A percentile compares a stretch with the other conserved stretches of the same genome.
These are phyloP conservation scores for Alviniconcha marisindica DNA, from an alignment of 1,140 invertebrate genomes.

Conservation along the genomic window DNA sequence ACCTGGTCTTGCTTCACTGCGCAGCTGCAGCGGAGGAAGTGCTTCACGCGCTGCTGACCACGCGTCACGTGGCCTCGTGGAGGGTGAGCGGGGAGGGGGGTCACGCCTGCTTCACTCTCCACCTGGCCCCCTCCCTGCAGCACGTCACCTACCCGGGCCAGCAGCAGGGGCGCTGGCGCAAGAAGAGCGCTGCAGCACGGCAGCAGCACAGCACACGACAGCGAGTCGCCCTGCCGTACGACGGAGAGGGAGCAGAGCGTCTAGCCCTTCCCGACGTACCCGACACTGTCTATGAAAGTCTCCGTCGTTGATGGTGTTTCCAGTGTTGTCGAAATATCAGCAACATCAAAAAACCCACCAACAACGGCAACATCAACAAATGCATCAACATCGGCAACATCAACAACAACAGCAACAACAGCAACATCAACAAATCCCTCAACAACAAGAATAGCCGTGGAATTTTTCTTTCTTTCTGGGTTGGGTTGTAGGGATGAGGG, in stretches of 20 bases:
- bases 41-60: neutral
- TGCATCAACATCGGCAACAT: no score
- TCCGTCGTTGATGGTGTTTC: neutral
- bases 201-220: neutral
- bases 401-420: no score
- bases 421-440: no score
- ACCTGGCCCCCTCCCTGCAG: neutral
- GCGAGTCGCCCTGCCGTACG: neutral
- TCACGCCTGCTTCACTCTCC: neutral
- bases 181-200: neutral
- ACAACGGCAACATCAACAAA: no score
- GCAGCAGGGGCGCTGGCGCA: slow-evolving; percentile 8
- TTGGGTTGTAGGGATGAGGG: no score
- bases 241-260: no score
- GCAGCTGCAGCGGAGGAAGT: neutral
- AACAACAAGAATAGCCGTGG: no score
- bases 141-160: neutral
- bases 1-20: no score
- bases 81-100: neutral
- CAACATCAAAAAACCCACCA: no score
- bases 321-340: no score
- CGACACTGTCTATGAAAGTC: neutral
- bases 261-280: no score
- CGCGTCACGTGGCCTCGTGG: neutral
- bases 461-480: no score